Evolutionary conservation across 2,113 vertebrate species (phyloP), one percentile per base, ranked within the genome.

Genomic region (Oryzias javanicus): DNA sequence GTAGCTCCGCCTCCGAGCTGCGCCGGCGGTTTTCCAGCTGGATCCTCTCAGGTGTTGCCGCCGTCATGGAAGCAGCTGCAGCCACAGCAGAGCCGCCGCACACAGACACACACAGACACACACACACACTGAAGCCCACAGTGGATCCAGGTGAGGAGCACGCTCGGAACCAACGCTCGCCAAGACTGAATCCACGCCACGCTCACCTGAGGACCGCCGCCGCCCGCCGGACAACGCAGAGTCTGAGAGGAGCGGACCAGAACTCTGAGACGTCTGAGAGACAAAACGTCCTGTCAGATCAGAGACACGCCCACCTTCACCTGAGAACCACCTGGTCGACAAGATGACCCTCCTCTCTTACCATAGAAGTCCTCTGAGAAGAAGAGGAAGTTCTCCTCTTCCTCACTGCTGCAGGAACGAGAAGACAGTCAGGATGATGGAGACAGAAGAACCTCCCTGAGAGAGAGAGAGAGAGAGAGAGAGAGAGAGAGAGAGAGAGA

Each of bases 361-460:
- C 81, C 1, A n/a, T 42, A 1, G 78, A 68, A 0, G 65, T 49
- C 42, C 54, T 53, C 0, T 64, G 80, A 4, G 62, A 67, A 0
- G 16, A 2, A 0, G 84, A 86, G 29, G 89, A 65, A 4, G 91
- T 87, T 0, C 90, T 84, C 53, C 93, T 92, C 86, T 93, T 96
- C 82, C 92, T 92, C 47, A 88, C 90, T 0, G 90, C 74, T 17
- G 90, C 79, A 40, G 90, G 90, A 0, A 89, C 91, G 14, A 91
- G 89, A 35, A 90, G 83, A 60, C 93, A 90, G 61, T 92, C 92
- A 70, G 91, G 94, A 90, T 93, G 94, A 35, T 94, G 94, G 54
- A 94, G 93, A 78, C 97, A 99, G 88, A 93, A 97, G 85, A 99
- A 99, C 88, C 90, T 96, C 72, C 94, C 97, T 99, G 85, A 60